Evolutionary conservation across 2,797 vertebrate species (phyloP), one percentile per base, ranked within the genome.

Genomic region (Gallirallus australis): DNA sequence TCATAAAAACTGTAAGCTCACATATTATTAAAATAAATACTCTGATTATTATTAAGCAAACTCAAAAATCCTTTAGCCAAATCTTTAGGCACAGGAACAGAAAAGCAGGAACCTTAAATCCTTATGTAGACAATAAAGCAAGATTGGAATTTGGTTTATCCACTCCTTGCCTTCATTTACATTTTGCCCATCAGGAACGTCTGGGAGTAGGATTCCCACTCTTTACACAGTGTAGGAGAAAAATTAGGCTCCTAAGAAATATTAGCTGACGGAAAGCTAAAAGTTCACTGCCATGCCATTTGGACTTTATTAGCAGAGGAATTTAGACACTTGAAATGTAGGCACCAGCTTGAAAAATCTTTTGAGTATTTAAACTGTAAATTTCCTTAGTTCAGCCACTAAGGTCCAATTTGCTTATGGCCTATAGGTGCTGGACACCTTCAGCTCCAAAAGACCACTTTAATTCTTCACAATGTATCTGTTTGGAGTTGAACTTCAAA

Each of bases 151-250:
- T 85, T 80, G 4, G 5, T 40, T 93, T 77, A 70, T 66, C 71
- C 64, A 0, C 82, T 37, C 21, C 11, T 52, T 28, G 8, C 20
- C 30, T 75, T 87, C 54, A 52, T 13, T 5, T 68, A 24, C 35
- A 82, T 77, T 79, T 50, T 25, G 11, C 12, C 30, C 14, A 47
- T 8, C 8, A 82, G 75, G 15, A 91, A 65, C 45, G 83, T 6
- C n/a, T 69, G 30, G 16, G 15, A 54, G 15, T 18, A 1, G 11
- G 12, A 42, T 64, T 71, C 11, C 21, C 1, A 0, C 3, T 47
- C 35, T 6, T 2, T 45, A 65, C 7, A 8, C 5, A 23, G 3
- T 1, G 1, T 6, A 71, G 45, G 7, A 65, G 8, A 35, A 59
- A 15, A 86, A 37, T 54, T 35, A 76, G 24, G 19, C 12, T 61